Evolutionary conservation across 2,888 invertebrate species (phyloP).

Genomic region (Stictocephala bisonia): DNA sequence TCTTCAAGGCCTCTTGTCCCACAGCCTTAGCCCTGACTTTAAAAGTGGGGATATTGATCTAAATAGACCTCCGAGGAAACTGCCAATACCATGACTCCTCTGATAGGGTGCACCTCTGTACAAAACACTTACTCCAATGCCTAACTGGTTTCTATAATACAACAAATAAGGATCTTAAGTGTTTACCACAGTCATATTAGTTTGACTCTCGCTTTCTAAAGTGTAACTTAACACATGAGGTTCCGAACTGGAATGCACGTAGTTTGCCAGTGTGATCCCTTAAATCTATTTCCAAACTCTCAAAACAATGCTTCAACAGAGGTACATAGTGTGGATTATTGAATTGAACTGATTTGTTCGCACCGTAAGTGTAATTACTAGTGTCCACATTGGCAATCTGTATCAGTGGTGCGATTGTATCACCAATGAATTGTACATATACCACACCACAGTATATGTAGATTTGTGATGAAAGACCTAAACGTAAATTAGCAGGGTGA

Average conservation of each 20-base stretch:
- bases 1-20: constrained; percentile 38
- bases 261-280: constrained; percentile 32
- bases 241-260: constrained; percentile 47
- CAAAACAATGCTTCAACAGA: constrained; percentile 48
- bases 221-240: constrained; percentile 47
- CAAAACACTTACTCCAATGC: constrained; percentile 33
- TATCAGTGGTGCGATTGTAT: constrained; percentile 56
- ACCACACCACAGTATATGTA: constrained; percentile 58
- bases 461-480: constrained; percentile 49
- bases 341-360: constrained; percentile 48
- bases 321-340: constrained; percentile 53
- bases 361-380: background rate
- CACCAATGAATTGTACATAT: constrained; percentile 57
- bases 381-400: constrained; percentile 56
- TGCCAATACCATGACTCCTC: constrained; percentile 50
- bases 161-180: background rate
- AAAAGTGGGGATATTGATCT: constrained; percentile 44
- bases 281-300: constrained; percentile 50
- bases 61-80: constrained; percentile 51
- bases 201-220: constrained; percentile 12
- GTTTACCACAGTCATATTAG: background rate
- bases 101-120: constrained; percentile 46
- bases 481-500: constrained; percentile 21
- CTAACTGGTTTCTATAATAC: constrained; percentile 13
- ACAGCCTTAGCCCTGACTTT: constrained; percentile 46